Conservation (phyloP, 2,888 invertebrate species). For the Anoncus sp. region DNA sequence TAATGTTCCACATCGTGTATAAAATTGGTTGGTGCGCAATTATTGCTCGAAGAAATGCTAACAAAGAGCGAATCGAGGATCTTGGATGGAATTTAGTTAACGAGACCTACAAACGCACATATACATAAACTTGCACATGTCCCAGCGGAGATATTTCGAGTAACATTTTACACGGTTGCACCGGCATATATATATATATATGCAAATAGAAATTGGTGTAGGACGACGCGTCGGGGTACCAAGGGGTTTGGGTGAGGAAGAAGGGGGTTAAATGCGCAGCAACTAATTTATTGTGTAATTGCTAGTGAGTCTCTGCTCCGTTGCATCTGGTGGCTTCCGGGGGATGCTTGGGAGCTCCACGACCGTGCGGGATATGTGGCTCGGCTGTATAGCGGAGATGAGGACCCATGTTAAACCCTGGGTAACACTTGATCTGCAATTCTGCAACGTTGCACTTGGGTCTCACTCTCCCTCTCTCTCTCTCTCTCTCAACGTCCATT, state of each 20-base stretch:
- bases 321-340: constrained; percentile 43
- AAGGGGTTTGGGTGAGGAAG: no score
- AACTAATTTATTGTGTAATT: constrained; percentile 61
- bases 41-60: background rate
- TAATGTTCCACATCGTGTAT: no score
- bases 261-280: constrained; percentile 39
- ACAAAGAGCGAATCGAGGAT: background rate
- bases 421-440: constrained; percentile 63
- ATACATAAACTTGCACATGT: background rate
- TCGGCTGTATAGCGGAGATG: constrained; percentile 27
- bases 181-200: constrained; percentile 2
- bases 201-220: constrained; percentile 20
- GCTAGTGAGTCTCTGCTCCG: constrained; percentile 51
- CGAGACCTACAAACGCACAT: no score
- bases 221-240: background rate
- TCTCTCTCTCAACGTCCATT: constrained; percentile 13
- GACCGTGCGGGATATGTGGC: constrained; percentile 29
- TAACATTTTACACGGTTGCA: constrained; percentile 13
- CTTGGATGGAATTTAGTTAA: no score
- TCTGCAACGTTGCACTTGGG: constrained; percentile 58
- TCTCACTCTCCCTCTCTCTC: constrained; percentile 16
- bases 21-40: no score
- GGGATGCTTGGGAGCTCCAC: constrained; percentile 42
- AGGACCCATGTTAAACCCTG: constrained; percentile 51
- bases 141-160: constrained; percentile 17